Base-by-base conservation (phyloP, 2,888 invertebrate genomes). In the Drosophila mimetica region DNA sequence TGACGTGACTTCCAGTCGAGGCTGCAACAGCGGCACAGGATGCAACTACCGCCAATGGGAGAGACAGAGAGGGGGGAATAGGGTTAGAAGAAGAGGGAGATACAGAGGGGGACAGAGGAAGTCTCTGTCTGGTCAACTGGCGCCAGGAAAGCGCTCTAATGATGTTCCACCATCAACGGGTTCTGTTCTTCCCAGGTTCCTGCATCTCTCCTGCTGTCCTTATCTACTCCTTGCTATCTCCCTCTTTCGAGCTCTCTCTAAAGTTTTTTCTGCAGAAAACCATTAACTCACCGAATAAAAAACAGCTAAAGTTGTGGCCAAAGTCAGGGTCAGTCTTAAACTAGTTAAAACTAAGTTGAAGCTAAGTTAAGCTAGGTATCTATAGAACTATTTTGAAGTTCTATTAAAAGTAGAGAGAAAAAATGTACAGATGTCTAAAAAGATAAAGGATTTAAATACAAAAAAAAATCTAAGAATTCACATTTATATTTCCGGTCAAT, bases 261-360 rank as follows among this genome's bases (percentile, higher is more conserved):
- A 13, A 18, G 16, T 72, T 78, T 76, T 72, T 84, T 81, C 65
- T 58, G 73, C 52, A 70, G 74, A 81, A 83, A 86, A 74, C 80
- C 80, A 83, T 76, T 76, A 76, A 74, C 77, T 74, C 63, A 81
- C 75, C 50, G 30, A 7, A 48, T 37, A 47, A 20, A 46, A 22
- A 6, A 13, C 8, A 5, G 25, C 25, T 14, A 14, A 72, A 37
- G 47, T 52, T 53, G 48, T 34, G 18, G 53, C 25, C 34, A 64
- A 63, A 36, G 42, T 67, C 69, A 52, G 53, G 42, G 63, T 42
- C 36, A 52, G 16, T 52, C 42, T 25, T 20, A 14, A 16, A 28
- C 16, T 36, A 20, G 22, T 14, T 11, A 11, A 22, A 30, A 61
- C 44, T 6, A n/a, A 42, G 22, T 34, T 44, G 20, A 4, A 11